phyloP scores from a whole-genome alignment of 2,888 invertebrate genomes.

The Noctuana brunneofusca region DNA sequence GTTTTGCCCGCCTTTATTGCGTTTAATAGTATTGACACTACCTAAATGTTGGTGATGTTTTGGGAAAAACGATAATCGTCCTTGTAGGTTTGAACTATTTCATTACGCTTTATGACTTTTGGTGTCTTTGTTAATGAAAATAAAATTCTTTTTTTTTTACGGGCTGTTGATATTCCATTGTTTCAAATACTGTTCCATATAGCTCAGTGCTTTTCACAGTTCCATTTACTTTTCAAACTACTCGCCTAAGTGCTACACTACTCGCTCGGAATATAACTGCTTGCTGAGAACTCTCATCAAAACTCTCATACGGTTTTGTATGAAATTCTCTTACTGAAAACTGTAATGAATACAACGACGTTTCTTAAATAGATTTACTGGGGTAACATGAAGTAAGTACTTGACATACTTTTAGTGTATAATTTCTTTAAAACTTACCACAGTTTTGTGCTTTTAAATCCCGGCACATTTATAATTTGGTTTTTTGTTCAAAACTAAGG shows the following conservation, averaged over 20 bases:
- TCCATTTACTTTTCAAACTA: slow-evolving; percentile 29
- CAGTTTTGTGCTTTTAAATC: background rate
- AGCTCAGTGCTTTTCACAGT: slow-evolving; percentile 16
- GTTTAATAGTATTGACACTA: background rate
- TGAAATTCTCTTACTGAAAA: slow-evolving; percentile 26
- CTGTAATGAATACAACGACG: slow-evolving; percentile 16
- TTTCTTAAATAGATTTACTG: slow-evolving; percentile 17
- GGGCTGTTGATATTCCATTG: background rate
- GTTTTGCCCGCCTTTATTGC: slow-evolving; percentile 10
- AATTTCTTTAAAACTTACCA: background rate
- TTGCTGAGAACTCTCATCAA: slow-evolving; percentile 18
- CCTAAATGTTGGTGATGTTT: background rate
- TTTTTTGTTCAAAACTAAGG: background rate
- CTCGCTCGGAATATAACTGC: slow-evolving; percentile 14
- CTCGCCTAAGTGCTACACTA: slow-evolving; percentile 16
- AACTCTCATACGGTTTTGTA: slow-evolving; percentile 17
- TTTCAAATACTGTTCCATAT: slow-evolving; percentile 8
- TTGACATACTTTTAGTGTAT: slow-evolving; percentile 4
- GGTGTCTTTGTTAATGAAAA: background rate
- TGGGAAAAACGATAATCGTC: background rate
- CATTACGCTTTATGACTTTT: background rate
- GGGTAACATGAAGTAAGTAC: slow-evolving; percentile 2
- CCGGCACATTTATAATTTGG: background rate
- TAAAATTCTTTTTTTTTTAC: background rate
- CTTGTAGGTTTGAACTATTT: background rate